Evolutionary conservation across 35 echinoderm and acorn worm genomes (phyloP).

Genomic region (Nesometra sesokonis): DNA sequence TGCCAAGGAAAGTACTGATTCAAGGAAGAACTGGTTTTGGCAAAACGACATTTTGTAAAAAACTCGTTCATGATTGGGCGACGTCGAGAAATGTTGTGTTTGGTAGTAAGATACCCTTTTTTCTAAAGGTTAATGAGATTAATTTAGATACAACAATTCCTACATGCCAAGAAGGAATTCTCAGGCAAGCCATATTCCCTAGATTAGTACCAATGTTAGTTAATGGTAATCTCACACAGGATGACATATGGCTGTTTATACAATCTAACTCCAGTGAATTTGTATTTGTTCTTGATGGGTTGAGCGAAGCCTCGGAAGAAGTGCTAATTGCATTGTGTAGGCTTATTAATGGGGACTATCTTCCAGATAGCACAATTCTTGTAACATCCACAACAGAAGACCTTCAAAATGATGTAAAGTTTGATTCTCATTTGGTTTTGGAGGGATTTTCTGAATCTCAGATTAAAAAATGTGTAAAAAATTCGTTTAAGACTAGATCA

Average conservation of each 20-base stretch:
- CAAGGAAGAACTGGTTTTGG: neutral
- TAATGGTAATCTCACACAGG: neutral
- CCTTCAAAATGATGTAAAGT: neutral
- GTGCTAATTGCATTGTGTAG: neutral
- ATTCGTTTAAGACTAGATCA: neutral
- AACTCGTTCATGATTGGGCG: neutral
- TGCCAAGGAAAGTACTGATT: neutral
- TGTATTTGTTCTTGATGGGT: neutral
- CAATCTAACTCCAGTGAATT: neutral
- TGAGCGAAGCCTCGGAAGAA: neutral
- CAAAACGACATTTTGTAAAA: neutral
- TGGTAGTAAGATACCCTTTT: neutral
- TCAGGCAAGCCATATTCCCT: neutral
- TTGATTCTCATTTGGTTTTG: neutral
- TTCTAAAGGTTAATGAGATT: neutral
- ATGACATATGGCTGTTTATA: neutral
- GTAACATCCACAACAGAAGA: neutral
- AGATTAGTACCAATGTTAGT: neutral
- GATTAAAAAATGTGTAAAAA: neutral
- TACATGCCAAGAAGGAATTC: neutral
- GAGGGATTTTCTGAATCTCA: neutral
- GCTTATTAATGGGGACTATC: neutral
- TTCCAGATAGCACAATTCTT: neutral
- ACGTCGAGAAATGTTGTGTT: neutral
- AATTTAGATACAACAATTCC: neutral